These are phyloP conservation scores for Chromoteleia sp. DNA, from an alignment of 2,888 invertebrate genomes.

Conservation along the genomic window DNA sequence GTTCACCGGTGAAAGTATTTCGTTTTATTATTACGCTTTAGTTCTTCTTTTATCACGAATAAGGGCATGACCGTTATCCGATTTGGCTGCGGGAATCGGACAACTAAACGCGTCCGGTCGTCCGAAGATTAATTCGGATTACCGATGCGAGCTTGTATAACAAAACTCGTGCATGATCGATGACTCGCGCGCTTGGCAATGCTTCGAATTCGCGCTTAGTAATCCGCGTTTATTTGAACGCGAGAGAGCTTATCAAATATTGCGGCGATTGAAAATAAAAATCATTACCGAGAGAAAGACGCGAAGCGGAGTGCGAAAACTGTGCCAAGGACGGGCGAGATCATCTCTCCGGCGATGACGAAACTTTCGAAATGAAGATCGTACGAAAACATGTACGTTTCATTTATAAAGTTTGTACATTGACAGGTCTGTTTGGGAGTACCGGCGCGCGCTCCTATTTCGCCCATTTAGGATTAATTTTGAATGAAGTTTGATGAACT, in stretches of 20 bases:
- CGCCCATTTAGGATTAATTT: constrained; percentile 19
- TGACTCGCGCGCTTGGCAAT: constrained; percentile 33
- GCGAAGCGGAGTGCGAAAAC: constrained; percentile 37
- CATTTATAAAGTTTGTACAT: constrained; percentile 62
- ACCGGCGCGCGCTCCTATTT: constrained; percentile 17
- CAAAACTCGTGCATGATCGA: constrained; percentile 35
- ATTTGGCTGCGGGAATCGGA: constrained; percentile 12
- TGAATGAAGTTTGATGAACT: constrained; percentile 65
- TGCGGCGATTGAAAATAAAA: constrained; percentile 12
- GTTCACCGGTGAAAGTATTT: constrained; percentile 64
- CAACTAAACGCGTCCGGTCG: constrained; percentile 30
- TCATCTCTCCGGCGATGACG: constrained; percentile 67
- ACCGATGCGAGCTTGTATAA: constrained; percentile 20
- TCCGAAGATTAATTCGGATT: constrained; percentile 28
- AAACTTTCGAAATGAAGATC: constrained; percentile 69
- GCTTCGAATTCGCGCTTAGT: constrained; percentile 15
- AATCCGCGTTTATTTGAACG: constrained; percentile 29
- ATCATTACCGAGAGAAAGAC: constrained; percentile 36
- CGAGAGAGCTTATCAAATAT: constrained; percentile 40
- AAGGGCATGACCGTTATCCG: constrained; percentile 56
- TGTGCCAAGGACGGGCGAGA: constrained; percentile 64
- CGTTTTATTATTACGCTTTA: constrained; percentile 49
- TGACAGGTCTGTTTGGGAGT: constrained; percentile 52
- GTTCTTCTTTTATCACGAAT: constrained; percentile 36
- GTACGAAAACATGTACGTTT: constrained; percentile 52